Evolutionary conservation across 2,888 invertebrate genomes (phyloP), one percentile per base, ranked within the genome.

Genomic region (Clivina fossor): DNA sequence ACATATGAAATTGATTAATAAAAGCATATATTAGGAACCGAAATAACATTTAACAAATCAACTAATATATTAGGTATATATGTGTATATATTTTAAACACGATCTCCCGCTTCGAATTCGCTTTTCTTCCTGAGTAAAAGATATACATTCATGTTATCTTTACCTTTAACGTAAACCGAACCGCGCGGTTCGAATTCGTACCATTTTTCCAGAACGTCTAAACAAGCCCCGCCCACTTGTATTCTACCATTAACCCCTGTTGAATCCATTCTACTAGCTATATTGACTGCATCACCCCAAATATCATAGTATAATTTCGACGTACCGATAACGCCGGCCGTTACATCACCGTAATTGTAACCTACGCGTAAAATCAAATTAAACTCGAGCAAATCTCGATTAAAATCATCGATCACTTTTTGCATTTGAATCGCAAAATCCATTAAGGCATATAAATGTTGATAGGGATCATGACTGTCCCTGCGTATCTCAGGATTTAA

Each of bases 271-370:
- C 97, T 80, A 4, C 93, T 93, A 0, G 97, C 93, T 56, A 97
- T 94, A 72, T 98, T 98, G 0, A 98, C 97, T 0, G 97, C 93
- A 72, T 98, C 97, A 0, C 97, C 97, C 97, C 97, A 98, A 65
- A 97, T 97, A 72, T 97, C 97, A 67, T 96, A 98, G 71, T 93
- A 92, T 58, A 98, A 77, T 70, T 97, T 98, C 1, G 91, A 91
- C 4, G 95, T 95, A 0, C 97, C 97, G 49, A 98, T 96, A 2
- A 98, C 90, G 1, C 96, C 96, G 0, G 97, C 95, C 0, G 96
- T 96, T 0, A 98, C 94, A 64, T 96, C 95, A 0, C 97, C 97
- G 64, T 87, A 89, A 74, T 97, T 96, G 68, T 86, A 92, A 2
- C 95, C 95, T 58, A 94, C 88, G 58, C 90, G 79, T 26, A 94